Conservation (phyloP, 2,113 vertebrate species). For the Gobius niger region DNA sequence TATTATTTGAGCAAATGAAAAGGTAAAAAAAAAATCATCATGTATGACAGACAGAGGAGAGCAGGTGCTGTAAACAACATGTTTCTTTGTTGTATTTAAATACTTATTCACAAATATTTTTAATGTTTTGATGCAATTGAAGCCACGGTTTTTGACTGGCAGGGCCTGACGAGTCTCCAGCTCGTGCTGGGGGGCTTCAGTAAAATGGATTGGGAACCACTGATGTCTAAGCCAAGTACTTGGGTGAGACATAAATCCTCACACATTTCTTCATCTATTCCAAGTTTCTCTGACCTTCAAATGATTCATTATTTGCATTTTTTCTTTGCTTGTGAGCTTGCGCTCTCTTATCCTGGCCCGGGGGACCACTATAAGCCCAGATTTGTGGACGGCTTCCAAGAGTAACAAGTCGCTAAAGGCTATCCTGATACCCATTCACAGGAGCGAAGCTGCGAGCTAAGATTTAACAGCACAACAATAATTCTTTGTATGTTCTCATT, state of each 20-base stretch:
- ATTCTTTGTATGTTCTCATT: slow-evolving; percentile 47
- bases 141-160: no score
- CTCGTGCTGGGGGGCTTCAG: no score
- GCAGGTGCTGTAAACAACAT: no score
- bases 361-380: slow-evolving; percentile 48
- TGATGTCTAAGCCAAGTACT: no score
- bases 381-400: slow-evolving; percentile 52
- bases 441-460: slow-evolving; percentile 25
- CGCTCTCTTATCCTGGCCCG: slow-evolving; percentile 23
- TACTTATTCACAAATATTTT: no score
- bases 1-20: no score
- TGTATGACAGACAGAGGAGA: no score
- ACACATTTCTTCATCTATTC: background rate
- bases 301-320: background rate
- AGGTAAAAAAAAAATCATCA: no score
- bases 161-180: no score
- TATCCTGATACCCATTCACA: slow-evolving; percentile 45
- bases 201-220: no score
- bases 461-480: slow-evolving; percentile 46
- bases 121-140: no score
- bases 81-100: no score
- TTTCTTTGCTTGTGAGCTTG: slow-evolving; percentile 9
- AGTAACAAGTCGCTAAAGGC: slow-evolving; percentile 40
- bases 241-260: background rate
- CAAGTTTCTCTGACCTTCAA: background rate